Evolutionary conservation across 2,113 vertebrate species (phyloP).

Genomic region (Epinephelus lanceolatus): DNA sequence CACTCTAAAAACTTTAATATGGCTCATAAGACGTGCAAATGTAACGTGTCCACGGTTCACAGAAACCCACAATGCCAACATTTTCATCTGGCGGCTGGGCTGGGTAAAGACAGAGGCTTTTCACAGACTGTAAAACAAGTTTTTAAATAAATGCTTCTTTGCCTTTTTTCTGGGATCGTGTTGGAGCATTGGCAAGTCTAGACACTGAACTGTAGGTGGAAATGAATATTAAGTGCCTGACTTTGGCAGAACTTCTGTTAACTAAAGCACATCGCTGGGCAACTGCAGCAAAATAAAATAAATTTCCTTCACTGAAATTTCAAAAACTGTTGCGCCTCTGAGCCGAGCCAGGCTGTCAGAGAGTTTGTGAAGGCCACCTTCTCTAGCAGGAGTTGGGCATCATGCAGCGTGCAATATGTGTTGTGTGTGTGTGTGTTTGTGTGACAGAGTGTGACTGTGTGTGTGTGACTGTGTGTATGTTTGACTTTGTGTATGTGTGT

Average conservation of each 20-base stretch:
- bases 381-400: slow-evolving; percentile 1
- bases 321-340: background rate
- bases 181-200: background rate
- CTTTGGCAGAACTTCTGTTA: background rate
- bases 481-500: background rate
- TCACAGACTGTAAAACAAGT: background rate
- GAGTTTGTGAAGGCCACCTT: background rate
- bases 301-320: background rate
- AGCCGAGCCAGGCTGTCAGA: slow-evolving; percentile 28
- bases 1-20: too few relatives aligned
- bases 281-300: background rate
- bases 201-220: background rate
- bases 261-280: too few relatives aligned
- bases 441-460: background rate
- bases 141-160: background rate
- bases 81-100: too few relatives aligned
- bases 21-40: too few relatives aligned
- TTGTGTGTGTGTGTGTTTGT: slow-evolving; percentile 8
- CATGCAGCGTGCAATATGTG: slow-evolving; percentile 26
- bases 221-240: background rate
- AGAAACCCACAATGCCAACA: too few relatives aligned
- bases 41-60: too few relatives aligned
- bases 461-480: slow-evolving; percentile 1
- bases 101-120: background rate
- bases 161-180: background rate